Evolutionary conservation across 2,113 vertebrate genomes (phyloP), one percentile per base, ranked within the genome.

Genomic region (Procavia capensis): DNA sequence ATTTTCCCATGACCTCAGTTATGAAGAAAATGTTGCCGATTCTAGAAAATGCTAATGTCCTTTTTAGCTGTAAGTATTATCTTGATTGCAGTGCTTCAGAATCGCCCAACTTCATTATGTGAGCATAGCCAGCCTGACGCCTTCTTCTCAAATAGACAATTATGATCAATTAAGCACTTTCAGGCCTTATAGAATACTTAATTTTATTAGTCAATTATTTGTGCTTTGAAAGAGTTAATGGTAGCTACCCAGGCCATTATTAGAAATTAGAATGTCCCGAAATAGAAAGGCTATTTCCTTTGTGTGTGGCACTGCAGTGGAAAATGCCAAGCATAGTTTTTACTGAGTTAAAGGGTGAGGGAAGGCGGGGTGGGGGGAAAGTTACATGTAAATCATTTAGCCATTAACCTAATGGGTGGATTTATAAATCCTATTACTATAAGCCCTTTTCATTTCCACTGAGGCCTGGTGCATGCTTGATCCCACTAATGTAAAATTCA

Each of bases 401-500:
- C 98, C 98, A 98, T 98, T 99, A 99, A 98, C 97, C 97, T 98
- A 98, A 98, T 98, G 98, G 97, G 98, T 98, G 96, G 98, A 98
- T 98, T 98, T 98, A 98, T 98, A 98, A 98, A 98, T 98, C 97
- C 97, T 98, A 98, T 98, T 98, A 98, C 98, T 98, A 75, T 97
- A 98, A 98, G 97, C 98, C 98, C 97, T 98, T 98, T 98, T 98
- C 97, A 98, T 98, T 98, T 98, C 98, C 98, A 98, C 96, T 96
- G 98, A 98, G 98, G 98, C 98, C 98, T 97, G 97, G 98, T 95
- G 94, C 97, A 98, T 98, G 97, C 98, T 98, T 98, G 98, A 98
- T 98, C 98, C 97, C 96, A 97, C 97, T 98, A 98, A 98, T 98
- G 97, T 98, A 98, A 98, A 98, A 98, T 98, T 98, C 98, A 98